Percentiles rank a stretch among this genome's conserved stretches.
These are phyloP conservation scores for Brachyopa scutellaris DNA, from an alignment of 2,888 invertebrate genomes.

Conservation along the genomic window DNA sequence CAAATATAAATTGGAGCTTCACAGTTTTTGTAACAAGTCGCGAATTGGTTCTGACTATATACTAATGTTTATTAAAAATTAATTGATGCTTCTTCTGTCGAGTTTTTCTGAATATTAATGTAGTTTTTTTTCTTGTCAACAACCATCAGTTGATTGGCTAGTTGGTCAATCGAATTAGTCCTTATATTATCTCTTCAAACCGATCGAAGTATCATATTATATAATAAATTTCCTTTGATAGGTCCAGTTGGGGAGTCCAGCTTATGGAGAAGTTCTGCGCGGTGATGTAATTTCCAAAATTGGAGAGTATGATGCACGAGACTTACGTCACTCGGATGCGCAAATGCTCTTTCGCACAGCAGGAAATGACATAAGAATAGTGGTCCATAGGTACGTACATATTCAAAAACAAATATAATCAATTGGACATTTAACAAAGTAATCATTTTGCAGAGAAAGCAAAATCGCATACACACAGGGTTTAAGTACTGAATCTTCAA, in stretches of 20 bases:
- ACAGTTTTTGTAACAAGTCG: no score
- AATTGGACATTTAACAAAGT: not conserved
- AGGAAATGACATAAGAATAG: conserved; percentile 89
- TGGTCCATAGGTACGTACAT: conserved; percentile 91
- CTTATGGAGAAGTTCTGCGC: conserved; percentile 91
- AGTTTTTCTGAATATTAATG: no score
- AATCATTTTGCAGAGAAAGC: conserved; percentile 78
- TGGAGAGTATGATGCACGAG: conserved; percentile 93
- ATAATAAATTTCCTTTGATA: no score
- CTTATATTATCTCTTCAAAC: no score
- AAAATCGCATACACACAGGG: conserved; percentile 81
- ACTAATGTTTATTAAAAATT: no score
- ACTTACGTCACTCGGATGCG: conserved; percentile 94
- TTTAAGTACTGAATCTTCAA: conserved; percentile 83
- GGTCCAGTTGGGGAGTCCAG: conserved; percentile 93
- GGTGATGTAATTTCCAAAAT: conserved; percentile 96
- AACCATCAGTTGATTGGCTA: no score
- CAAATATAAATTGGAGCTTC: no score
- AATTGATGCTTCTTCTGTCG: no score
- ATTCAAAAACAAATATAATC: not conserved
- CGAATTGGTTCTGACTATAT: no score
- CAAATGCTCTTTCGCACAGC: conserved; percentile 93
- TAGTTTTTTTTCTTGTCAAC: no score
- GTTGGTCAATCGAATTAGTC: no score
- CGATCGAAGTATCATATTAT: no score